phyloP scores from a whole-genome alignment of 2,888 invertebrate species.

The Drosophila meridiana region DNA sequence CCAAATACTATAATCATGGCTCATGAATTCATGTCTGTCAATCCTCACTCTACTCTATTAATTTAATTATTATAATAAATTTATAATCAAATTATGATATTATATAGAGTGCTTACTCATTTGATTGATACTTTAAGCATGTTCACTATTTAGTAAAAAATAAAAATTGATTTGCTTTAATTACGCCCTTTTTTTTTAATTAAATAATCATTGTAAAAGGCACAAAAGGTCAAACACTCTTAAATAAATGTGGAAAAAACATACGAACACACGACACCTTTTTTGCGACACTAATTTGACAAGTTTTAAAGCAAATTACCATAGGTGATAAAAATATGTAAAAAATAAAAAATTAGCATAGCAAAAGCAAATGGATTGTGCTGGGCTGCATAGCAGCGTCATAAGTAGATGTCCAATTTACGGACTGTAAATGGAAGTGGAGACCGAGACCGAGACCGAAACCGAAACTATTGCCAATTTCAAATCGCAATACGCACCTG shows the following conservation, averaged over 20 bases:
- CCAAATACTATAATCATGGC: neutral
- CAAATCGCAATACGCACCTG: slow-evolving; percentile 79
- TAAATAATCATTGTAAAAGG: neutral
- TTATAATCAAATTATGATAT: slow-evolving; percentile 1
- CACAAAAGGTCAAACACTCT: slow-evolving; percentile 20
- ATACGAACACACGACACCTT: slow-evolving; percentile 19
- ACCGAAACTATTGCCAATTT: slow-evolving; percentile 73
- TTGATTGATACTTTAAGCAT: neutral
- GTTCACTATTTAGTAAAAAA: neutral
- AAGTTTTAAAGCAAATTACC: slow-evolving; percentile 54
- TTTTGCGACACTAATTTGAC: slow-evolving; percentile 52
- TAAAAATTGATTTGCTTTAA: neutral
- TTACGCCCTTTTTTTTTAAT: neutral
- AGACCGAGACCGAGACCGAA: slow-evolving; percentile 20
- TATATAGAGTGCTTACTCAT: neutral
- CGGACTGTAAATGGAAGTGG: slow-evolving; percentile 61
- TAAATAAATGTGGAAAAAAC: slow-evolving; percentile 1
- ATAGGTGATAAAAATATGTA: slow-evolving; percentile 18
- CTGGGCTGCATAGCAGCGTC: slow-evolving; percentile 14
- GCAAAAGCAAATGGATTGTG: slow-evolving; percentile 42
- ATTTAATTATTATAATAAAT: slow-evolving; percentile 7
- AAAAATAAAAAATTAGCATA: slow-evolving; percentile 40
- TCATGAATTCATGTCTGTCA: neutral
- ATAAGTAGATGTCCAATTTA: slow-evolving; percentile 70
- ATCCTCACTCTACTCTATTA: neutral